Base-by-base conservation (phyloP, 1,140 invertebrate species). In the Drosophila willistoni region DNA sequence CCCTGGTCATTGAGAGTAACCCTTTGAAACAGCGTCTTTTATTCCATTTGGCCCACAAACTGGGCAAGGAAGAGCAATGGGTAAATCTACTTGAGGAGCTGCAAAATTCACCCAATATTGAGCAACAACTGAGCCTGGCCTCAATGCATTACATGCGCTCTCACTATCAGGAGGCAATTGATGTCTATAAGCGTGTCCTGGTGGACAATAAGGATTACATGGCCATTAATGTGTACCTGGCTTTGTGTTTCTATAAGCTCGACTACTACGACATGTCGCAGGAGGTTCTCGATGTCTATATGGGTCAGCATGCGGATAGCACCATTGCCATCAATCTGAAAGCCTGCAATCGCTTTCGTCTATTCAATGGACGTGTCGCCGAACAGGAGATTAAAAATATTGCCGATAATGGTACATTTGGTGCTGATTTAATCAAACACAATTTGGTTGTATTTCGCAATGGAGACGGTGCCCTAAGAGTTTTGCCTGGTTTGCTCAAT, bases 91-190 rank as follows among this genome's bases (percentile, higher is more conserved):
- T 98, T 92, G 95, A 97, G 61, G 95, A 96, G 73, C 93, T 99
- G 9, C 95, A 97, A 69, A 97, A 99, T 90, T 94, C 96, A 3
- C 96, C 99, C 87, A 95, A 96, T 10, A 94, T 98, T 10, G 97
- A 99, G 93, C 98, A 99, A 93, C 98, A 99, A 92, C 93, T 99
- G 7, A 98, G 97, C 79, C 93, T 99, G 41, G 99, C 99, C 3
- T 97, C 98, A 0, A 98, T 99, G 81, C 98, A 99, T 92, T 99
- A 99, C 92, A 93, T 99, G 51, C 94, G 98, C 41, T 96, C 96
- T 41, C 98, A 99, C 92, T 99, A 99, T 92, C 98, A 99, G 93
- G 98, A 99, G 93, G 98, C 99, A 22, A 99, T 99, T 79, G 98
- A 99, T 93, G 98, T 99, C 77, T 99, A 99, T 91, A 99, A 99